These are phyloP conservation scores for Druon quercuslanigerum DNA, from an alignment of 1,140 invertebrate genomes.

Conservation along the genomic window DNA sequence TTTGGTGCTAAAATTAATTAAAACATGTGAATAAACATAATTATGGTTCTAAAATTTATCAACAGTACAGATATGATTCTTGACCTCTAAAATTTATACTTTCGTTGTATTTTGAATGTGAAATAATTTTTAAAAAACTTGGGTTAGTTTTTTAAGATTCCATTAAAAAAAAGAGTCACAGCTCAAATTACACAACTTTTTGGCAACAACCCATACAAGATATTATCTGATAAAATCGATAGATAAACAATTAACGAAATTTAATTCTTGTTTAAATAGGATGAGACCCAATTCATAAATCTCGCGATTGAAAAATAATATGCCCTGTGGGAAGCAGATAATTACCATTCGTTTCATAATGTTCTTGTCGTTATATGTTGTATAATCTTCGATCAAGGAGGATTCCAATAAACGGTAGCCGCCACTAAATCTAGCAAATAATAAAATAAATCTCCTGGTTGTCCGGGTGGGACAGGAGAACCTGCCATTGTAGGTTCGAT, in stretches of 20 bases:
- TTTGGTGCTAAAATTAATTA: too few relatives aligned
- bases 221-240: too few relatives aligned
- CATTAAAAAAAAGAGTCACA: too few relatives aligned
- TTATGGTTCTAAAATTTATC: too few relatives aligned
- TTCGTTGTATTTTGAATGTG: too few relatives aligned
- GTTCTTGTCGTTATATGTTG: constrained; percentile 34
- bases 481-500: constrained; percentile 36
- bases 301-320: constrained; percentile 1
- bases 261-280: background rate
- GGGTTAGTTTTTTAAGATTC: too few relatives aligned
- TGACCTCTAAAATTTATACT: too few relatives aligned
- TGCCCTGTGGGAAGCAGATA: constrained; percentile 28
- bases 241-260: background rate
- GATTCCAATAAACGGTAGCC: constrained; percentile 58
- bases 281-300: background rate
- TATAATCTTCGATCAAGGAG: constrained; percentile 51
- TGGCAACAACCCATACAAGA: too few relatives aligned
- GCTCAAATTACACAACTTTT: too few relatives aligned
- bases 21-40: too few relatives aligned
- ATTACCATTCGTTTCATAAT: constrained; percentile 35
- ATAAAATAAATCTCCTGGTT: constrained; percentile 57
- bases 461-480: constrained; percentile 38
- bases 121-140: too few relatives aligned
- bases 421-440: constrained; percentile 60
- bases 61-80: too few relatives aligned